Conservation (phyloP, 2,113 vertebrate genomes). For the Myiagra hebetior region DNA sequence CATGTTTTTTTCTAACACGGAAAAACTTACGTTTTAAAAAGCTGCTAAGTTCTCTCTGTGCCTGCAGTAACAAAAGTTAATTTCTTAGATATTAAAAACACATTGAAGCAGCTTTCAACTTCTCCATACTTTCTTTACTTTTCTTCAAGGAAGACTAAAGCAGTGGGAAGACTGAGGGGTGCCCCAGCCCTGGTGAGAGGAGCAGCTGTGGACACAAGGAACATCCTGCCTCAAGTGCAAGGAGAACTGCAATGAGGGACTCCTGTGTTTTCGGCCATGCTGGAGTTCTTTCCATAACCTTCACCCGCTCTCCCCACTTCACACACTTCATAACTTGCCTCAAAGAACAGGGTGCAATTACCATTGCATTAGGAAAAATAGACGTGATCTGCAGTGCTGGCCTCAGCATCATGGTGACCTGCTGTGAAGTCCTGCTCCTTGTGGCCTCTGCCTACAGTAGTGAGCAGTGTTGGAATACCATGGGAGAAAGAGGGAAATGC, state of each 20-base stretch:
- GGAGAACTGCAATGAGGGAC: not conserved
- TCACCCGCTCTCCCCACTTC: not conserved
- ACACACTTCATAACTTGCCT: not conserved
- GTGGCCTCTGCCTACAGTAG: not conserved
- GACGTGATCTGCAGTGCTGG: not conserved
- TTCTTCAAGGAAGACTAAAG: not conserved
- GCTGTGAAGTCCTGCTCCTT: not conserved
- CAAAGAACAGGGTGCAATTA: not conserved
- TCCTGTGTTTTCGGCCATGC: accelerated
- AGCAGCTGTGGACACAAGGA: not conserved
- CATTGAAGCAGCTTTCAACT: not conserved
- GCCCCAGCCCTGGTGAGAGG: not conserved
- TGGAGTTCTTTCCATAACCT: not conserved
- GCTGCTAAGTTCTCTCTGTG: not conserved
- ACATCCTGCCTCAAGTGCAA: not conserved
- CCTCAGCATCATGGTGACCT: accelerated
- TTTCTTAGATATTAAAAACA: not conserved
- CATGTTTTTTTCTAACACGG: not conserved
- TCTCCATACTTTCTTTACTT: not conserved
- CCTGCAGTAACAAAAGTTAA: not conserved
- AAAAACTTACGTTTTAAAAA: not conserved
- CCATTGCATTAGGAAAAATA: not conserved
- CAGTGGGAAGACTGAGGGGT: not conserved
- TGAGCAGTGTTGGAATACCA: not conserved
- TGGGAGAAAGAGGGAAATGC: not conserved